A percentile compares a stretch with the other conserved stretches of the same genome.
Evolutionary conservation across 2,113 vertebrate genomes (phyloP).

Genomic region (Grus americana): DNA sequence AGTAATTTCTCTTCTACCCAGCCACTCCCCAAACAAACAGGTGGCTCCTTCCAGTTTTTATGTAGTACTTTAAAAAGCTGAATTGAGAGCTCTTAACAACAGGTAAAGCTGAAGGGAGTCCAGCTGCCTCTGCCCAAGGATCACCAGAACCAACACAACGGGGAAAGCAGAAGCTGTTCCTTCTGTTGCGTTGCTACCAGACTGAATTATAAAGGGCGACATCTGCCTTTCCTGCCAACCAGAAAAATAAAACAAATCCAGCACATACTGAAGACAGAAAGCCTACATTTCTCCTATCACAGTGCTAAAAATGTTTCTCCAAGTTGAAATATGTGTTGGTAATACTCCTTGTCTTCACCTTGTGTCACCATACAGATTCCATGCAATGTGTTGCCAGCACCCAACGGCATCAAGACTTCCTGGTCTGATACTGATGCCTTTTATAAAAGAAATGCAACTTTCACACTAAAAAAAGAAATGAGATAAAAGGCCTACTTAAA

Average conservation of each 20-base stretch:
- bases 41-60: not conserved
- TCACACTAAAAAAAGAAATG: not conserved
- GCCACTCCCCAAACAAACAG: not conserved
- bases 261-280: not conserved
- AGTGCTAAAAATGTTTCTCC: not conserved
- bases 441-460: not conserved
- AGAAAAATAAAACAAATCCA: not conserved
- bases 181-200: not conserved
- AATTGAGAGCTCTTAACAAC: not conserved
- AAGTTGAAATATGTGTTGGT: slow-evolving; percentile 8
- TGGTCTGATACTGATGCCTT: not conserved
- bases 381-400: not conserved
- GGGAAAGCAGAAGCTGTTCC: slow-evolving; percentile 18
- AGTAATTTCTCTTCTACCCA: not conserved
- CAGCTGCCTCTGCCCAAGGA: slow-evolving; percentile 13
- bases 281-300: not conserved
- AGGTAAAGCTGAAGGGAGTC: slow-evolving; percentile 19
- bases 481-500: not conserved
- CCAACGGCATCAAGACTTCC: not conserved
- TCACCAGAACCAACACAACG: not conserved
- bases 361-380: not conserved
- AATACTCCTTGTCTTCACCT: slow-evolving; percentile 13
- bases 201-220: slow-evolving; percentile 28
- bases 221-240: not conserved
- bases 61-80: not conserved